Evolutionary conservation across 2,888 invertebrate genomes (phyloP), one percentile per base, ranked within the genome.

Genomic region (Elmis aenea): DNA sequence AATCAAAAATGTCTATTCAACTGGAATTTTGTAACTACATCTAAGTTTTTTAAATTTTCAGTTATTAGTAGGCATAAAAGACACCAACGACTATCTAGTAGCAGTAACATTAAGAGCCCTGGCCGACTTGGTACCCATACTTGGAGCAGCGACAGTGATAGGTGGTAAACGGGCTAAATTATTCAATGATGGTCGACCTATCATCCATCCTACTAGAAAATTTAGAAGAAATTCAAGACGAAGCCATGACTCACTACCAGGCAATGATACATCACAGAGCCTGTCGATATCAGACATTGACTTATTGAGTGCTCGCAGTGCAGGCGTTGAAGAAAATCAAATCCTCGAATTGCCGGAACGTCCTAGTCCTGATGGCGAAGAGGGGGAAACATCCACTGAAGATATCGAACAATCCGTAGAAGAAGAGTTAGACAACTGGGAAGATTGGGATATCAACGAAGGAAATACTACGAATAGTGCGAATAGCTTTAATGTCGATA

Each of bases 131-230:
- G 85, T 94, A 13, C 86, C 89, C 1, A 76, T 92, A 45, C 70
- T 91, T 31, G 93, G 94, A 8, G 84, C 90, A 8, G 75, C 82
- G n/a, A 75, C 81, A 11, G 90, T 94, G 1, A 83, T 94, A 25
- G 90, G 91, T 2, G 88, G 89, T 0, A 80, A 82, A 57, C 74
- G 92, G 45, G 77, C 77, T 1, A 84, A 83, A 62, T 70, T 88
- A 33, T 94, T 94, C 61, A 83, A 86, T 12, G 90, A 92, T 62
- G 92, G 91, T 4, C 74, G 85, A 52, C 93, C 93, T 2, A 83
- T 52, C 25, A 40, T 43, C 9, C 50, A 56, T 37, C 34, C 48
- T 24, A 12, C 18, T 12, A 38, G 47, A 14, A 51, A 42, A 39
- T 26, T 30, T 9, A 42, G 46, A 11, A 32, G 38, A 23, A 43